A percentile compares a stretch with the other conserved stretches of the same genome.
Conservation (phyloP, 2,888 invertebrate species). For the Drosophila atripex region DNA sequence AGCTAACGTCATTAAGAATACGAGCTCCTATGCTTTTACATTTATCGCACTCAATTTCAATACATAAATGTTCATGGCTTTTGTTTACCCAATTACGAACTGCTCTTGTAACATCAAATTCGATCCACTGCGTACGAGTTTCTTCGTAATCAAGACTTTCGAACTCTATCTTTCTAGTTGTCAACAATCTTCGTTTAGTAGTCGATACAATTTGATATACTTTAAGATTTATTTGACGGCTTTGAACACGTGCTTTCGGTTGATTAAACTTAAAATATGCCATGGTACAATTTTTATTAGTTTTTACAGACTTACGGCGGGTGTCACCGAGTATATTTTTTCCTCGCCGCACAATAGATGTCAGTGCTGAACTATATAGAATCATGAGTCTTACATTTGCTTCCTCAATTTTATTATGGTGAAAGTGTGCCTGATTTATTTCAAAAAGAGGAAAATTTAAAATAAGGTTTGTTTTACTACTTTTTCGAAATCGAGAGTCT, state of each 20-base stretch:
- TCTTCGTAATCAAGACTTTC: constrained; percentile 66
- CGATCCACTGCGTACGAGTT: constrained; percentile 85
- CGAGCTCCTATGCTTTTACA: constrained; percentile 83
- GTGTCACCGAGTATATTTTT: constrained; percentile 14
- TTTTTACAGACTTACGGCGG: constrained; percentile 10
- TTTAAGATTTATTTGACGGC: constrained; percentile 73
- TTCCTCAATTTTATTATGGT: constrained; percentile 76
- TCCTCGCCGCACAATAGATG: constrained; percentile 17
- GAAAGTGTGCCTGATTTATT: constrained; percentile 46
- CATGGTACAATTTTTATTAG: constrained; percentile 21
- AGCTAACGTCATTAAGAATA: constrained; percentile 78
- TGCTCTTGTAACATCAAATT: constrained; percentile 86
- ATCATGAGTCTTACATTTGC: constrained; percentile 81
- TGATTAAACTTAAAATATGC: constrained; percentile 6
- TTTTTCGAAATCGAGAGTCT: background rate
- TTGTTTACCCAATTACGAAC: constrained; percentile 84
- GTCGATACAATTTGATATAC: constrained; percentile 74
- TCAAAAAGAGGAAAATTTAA: constrained; percentile 66
- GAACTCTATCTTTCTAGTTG: constrained; percentile 81
- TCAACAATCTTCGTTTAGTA: constrained; percentile 79
- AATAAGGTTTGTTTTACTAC: constrained; percentile 60
- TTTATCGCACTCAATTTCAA: constrained; percentile 85
- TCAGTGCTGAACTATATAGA: constrained; percentile 75
- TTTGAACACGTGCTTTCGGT: constrained; percentile 18
- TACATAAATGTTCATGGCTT: constrained; percentile 84